Evolutionary conservation across 2,797 vertebrate species (phyloP).

Genomic region (Dallia pectoralis): DNA sequence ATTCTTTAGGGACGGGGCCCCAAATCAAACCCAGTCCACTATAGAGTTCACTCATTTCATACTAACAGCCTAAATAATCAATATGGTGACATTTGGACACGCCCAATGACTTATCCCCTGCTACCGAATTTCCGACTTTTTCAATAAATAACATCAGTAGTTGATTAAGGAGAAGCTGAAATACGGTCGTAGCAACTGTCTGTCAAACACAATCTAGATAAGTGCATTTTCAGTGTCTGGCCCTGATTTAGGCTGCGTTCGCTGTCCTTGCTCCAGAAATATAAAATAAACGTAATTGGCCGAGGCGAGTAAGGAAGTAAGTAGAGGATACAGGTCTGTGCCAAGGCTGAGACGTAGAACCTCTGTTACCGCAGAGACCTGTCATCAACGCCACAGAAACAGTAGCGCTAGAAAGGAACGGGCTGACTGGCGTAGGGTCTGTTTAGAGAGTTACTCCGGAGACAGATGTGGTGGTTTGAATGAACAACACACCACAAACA

Average conservation of each 20-base stretch:
- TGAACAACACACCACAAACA: too few relatives aligned
- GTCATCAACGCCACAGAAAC: background rate
- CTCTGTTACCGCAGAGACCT: background rate
- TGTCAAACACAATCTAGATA: slow-evolving; percentile 72
- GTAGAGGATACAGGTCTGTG: slow-evolving; percentile 19
- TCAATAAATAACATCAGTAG: slow-evolving; percentile 63
- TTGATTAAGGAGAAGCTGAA: slow-evolving; percentile 67
- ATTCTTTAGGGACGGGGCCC: slow-evolving; percentile 8
- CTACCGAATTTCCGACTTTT: slow-evolving; percentile 61
- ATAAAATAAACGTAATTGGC: slow-evolving; percentile 73
- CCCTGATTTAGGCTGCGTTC: slow-evolving; percentile 63
- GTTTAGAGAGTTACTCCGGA: too few relatives aligned
- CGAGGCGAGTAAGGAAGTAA: slow-evolving; percentile 45
- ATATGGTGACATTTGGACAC: background rate
- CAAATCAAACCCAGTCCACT: background rate
- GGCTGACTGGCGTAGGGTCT: too few relatives aligned
- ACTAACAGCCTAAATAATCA: background rate
- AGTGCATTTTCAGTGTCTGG: slow-evolving; percentile 68
- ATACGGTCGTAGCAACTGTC: slow-evolving; percentile 52
- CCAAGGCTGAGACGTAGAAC: slow-evolving; percentile 46
- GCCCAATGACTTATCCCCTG: slow-evolving; percentile 48
- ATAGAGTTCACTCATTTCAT: background rate
- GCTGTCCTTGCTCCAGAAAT: slow-evolving; percentile 55
- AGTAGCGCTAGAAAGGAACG: background rate
- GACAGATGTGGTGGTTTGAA: too few relatives aligned